Base-by-base conservation (phyloP, 23 tunicate genomes). In the Oikopleura vanhoeffeni region DNA sequence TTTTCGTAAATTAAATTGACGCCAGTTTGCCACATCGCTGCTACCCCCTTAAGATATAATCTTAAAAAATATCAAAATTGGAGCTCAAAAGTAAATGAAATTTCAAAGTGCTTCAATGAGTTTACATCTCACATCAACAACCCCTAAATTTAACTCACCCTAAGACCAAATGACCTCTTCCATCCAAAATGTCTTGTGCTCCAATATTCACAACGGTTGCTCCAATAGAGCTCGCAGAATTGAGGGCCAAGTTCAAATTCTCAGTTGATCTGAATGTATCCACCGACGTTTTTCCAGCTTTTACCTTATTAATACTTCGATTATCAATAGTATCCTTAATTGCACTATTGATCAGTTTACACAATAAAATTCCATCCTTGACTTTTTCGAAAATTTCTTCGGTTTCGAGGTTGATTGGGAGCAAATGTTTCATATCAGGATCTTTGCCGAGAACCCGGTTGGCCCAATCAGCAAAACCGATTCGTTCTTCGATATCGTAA, bases 141-240 rank as follows among this genome's bases (percentile, higher is more conserved):
- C n/a, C n/a, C n/a, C n/a, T n/a, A n/a, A 49, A 8, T 49, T 8
- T 8, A 18, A 4, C 27, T 24, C 32, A 71, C 79, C 99, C 99
- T 13, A 95, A 83, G 58, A 95, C 84, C 32, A 95, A 67, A 88
- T 95, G 99, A 49, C 91, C 87, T 42, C 84, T 88, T 42, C 83
- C 87, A 4, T 88, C 90, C 30, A 57, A 40, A 40, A 95, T 90
- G 85, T 95, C 99, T 30, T 60, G 67, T 1, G 90, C 99, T 18
- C 95, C 91, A 28, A 95, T 89, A 83, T 95, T 95, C 85, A 95
- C 89, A 57, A 95, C 89, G 87, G 84, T 95, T 84, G 97, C 91
- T 41, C 99, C 99, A 40, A 95, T 95, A 24, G 99, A 84, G 41
- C 89, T 88, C 4, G 99, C 91, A 67, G 99, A 95, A 84, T 91